Conservation (phyloP, 1,140 invertebrate species). For the Meloidogyne chitwoodi region DNA sequence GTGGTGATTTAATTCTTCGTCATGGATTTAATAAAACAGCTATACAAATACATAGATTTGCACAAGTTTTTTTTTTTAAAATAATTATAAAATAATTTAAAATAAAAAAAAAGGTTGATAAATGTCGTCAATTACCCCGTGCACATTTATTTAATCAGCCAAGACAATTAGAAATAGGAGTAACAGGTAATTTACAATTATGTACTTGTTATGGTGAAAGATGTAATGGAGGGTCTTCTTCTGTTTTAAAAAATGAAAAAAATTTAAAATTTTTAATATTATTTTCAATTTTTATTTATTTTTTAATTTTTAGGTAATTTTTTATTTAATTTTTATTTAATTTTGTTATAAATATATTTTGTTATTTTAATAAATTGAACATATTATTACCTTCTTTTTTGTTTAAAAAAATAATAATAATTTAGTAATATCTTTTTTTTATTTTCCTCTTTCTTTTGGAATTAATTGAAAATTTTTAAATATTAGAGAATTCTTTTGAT, state of each 20-base stretch:
- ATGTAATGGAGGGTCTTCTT: conserved; percentile 20
- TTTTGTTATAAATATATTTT: too few species aligned
- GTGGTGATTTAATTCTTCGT: conserved; percentile 45
- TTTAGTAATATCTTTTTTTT: not conserved
- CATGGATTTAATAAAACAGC: conserved; percentile 55
- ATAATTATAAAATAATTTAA: conserved; percentile 4
- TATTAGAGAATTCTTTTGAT: not conserved
- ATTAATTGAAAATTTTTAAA: not conserved
- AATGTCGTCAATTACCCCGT: conserved; percentile 48
- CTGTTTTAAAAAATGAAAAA: not conserved
- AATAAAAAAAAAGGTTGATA: conserved; percentile 34
- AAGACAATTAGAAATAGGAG: conserved; percentile 22
- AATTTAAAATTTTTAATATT: not conserved
- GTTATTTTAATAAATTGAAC: too few species aligned
- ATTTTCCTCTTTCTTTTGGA: not conserved
- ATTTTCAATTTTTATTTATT: not conserved
- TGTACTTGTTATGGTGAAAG: conserved; percentile 29
- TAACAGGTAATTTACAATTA: conserved; percentile 40
- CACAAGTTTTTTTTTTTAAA: conserved; percentile 30
- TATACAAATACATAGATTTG: conserved; percentile 54
- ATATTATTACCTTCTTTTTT: too few species aligned
- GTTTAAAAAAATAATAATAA: too few species aligned
- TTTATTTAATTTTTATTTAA: not conserved
- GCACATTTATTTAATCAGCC: conserved; percentile 49
- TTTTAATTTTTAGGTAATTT: not conserved